Evolutionary conservation across 2,888 invertebrate genomes (phyloP), one percentile per base, ranked within the genome.

Genomic region (Epsilonema sp.): DNA sequence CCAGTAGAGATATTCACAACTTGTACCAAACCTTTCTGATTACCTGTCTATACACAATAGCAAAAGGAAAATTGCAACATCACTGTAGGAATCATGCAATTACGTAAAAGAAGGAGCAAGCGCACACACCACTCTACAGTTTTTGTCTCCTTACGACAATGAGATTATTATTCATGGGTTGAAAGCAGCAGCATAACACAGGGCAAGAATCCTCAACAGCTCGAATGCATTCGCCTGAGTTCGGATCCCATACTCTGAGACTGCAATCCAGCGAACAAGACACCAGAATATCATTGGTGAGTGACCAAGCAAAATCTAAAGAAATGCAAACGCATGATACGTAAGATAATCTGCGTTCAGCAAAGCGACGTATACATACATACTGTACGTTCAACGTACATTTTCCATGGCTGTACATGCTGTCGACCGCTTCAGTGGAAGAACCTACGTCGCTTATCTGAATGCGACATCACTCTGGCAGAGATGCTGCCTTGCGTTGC

Each of bases 1-100:
- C 84, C 84, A 2, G 83, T 84, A 0, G 84, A 85, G 26, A 84
- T 75, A 63, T 85, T 85, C 42, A 82, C 73, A 20, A 82, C 77
- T 60, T 79, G 77, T 1, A 85, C 74, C 67, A 78, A 74, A 13
- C 82, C 80, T 57, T 74, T 72, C 11, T 75, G 74, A 59, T 79
- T 81, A 0, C 81, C 81, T 39, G 77, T 75, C 76, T 78, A 45
- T 37, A 44, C n/a, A n/a, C n/a, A n/a, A n/a, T n/a, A n/a, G n/a
- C n/a, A n/a, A n/a, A n/a, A n/a, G n/a, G n/a, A n/a, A n/a, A n/a
- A n/a, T n/a, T n/a, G n/a, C n/a, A n/a, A n/a, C n/a, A n/a, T n/a
- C n/a, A n/a, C n/a, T n/a, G n/a, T n/a, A n/a, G n/a, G n/a, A n/a
- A n/a, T n/a, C n/a, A n/a, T n/a, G n/a, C n/a, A n/a, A n/a, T n/a